These are phyloP conservation scores for Euplexia lucipara DNA, from an alignment of 2,888 invertebrate species.

Conservation along the genomic window DNA sequence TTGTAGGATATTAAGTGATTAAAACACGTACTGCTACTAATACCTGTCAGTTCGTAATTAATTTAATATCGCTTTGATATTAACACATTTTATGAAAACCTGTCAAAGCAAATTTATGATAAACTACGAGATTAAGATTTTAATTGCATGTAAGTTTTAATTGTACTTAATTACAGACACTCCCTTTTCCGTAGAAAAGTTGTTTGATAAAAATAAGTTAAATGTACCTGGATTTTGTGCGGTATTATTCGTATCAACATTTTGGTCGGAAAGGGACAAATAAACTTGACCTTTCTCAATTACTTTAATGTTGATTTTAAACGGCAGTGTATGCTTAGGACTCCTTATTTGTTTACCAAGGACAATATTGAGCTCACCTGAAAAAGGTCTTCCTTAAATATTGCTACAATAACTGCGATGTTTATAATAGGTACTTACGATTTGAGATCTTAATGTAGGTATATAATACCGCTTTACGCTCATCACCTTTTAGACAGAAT, in stretches of 20 bases:
- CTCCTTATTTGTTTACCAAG: background rate
- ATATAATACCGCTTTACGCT: too few relatives aligned
- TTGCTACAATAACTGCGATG: background rate
- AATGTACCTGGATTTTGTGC: background rate
- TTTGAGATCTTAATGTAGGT: background rate
- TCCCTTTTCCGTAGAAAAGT: background rate
- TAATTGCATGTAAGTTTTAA: slow-evolving; percentile 26
- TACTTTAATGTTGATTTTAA: slow-evolving; percentile 20
- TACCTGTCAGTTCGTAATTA: background rate
- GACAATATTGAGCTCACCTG: too few relatives aligned
- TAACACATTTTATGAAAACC: slow-evolving; percentile 6
- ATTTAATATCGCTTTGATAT: background rate
- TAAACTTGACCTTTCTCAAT: slow-evolving; percentile 14
- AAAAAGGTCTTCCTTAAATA: background rate
- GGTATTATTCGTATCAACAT: background rate
- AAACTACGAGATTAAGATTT: slow-evolving; percentile 19
- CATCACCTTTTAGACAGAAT: too few relatives aligned
- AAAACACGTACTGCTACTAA: background rate
- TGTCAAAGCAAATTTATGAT: slow-evolving; percentile 14
- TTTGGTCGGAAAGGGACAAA: background rate
- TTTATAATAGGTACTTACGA: too few relatives aligned
- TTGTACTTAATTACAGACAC: slow-evolving; percentile 25
- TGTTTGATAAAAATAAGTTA: background rate
- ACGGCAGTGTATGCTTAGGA: slow-evolving; percentile 18
- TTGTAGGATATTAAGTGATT: background rate